Percentiles rank a stretch among this genome's conserved stretches.
Conservation (phyloP, 2,113 vertebrate genomes). For the Dryoscopus gambensis region DNA sequence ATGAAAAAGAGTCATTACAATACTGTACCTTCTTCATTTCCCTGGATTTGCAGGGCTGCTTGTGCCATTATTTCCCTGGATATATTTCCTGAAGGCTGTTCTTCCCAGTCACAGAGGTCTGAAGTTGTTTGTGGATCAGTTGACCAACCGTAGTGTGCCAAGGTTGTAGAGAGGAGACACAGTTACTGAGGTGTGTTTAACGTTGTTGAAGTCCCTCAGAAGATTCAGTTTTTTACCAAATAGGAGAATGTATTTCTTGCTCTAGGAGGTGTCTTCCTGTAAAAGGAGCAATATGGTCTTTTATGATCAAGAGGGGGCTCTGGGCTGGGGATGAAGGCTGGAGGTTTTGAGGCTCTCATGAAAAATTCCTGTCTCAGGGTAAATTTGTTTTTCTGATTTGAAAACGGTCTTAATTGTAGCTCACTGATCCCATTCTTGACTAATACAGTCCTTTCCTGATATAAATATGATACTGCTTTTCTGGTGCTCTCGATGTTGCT, state of each 20-base stretch:
- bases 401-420: background rate
- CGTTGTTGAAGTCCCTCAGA: background rate
- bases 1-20: background rate
- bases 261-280: background rate
- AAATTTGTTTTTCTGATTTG: background rate
- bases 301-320: background rate
- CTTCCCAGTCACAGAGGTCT: background rate
- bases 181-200: background rate
- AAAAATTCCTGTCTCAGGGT: fast-evolving
- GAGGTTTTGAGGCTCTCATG: background rate
- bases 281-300: background rate
- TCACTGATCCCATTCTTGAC: background rate
- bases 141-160: background rate
- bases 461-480: background rate
- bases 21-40: background rate
- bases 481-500: background rate
- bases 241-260: background rate
- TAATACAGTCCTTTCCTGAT: background rate
- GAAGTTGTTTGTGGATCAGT: fast-evolving
- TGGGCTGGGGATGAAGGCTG: background rate
- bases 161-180: background rate
- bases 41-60: background rate
- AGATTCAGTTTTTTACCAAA: background rate
- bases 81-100: background rate
- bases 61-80: background rate